These are phyloP conservation scores for Ischnura elegans DNA, from an alignment of 2,888 invertebrate genomes.

Conservation along the genomic window DNA sequence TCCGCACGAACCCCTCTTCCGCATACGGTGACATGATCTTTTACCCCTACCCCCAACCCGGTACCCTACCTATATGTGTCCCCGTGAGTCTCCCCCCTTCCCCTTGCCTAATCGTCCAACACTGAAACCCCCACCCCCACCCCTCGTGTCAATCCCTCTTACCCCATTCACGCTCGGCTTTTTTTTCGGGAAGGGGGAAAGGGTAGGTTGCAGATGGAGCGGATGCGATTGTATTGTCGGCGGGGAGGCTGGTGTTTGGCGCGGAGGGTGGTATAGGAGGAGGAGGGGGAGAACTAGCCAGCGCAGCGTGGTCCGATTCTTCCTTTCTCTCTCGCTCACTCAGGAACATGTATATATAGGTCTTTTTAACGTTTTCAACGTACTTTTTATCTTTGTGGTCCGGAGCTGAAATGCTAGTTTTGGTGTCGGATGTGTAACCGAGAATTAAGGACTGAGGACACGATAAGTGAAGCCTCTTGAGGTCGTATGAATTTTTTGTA, in stretches of 20 bases:
- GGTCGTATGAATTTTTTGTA: no score
- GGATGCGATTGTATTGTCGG: slow-evolving; percentile 51
- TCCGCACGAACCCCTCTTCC: slow-evolving; percentile 39
- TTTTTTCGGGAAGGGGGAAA: not conserved
- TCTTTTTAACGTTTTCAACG: not conserved
- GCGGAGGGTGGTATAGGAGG: not conserved
- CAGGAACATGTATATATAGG: not conserved
- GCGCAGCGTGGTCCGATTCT: not conserved
- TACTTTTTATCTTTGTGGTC: not conserved
- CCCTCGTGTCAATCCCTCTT: not conserved
- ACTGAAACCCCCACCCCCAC: not conserved
- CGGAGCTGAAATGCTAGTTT: not conserved
- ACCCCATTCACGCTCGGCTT: not conserved
- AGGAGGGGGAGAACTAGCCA: not conserved
- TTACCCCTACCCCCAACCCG: not conserved
- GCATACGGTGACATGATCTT: slow-evolving; percentile 36
- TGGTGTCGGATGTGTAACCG: not conserved
- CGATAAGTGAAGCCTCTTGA: not conserved
- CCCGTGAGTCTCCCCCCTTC: not conserved
- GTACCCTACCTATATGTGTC: no score
- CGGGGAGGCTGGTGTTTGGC: slow-evolving; percentile 15
- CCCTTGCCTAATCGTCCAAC: not conserved
- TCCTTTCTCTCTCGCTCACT: not conserved
- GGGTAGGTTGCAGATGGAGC: slow-evolving; percentile 55
- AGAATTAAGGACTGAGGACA: not conserved